These are phyloP conservation scores for Spodoptera litura DNA, from an alignment of 1,140 invertebrate genomes.

Conservation along the genomic window DNA sequence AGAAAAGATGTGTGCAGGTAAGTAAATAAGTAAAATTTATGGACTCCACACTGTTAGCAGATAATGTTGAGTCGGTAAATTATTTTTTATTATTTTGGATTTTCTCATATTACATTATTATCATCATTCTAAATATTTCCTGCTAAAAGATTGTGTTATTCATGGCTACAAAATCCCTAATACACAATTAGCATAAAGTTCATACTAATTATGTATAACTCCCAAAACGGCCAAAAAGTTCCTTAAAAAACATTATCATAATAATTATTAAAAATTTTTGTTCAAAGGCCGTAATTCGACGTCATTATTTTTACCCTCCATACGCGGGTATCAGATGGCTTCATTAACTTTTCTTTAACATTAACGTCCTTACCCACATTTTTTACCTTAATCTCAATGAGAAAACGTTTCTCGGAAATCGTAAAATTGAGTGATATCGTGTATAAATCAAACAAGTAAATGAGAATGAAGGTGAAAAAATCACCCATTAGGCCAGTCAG, in stretches of 20 bases:
- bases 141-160: no score
- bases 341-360: conserved; percentile 35
- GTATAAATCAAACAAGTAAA: conserved; percentile 57
- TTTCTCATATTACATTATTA: no score
- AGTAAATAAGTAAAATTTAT: no score
- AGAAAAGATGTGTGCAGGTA: no score
- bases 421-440: conserved; percentile 56
- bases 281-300: conserved; percentile 6
- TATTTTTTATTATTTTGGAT: no score
- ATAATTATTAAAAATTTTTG: neutral
- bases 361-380: conserved; percentile 11
- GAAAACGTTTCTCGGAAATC: conserved; percentile 42
- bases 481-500: conserved; percentile 55
- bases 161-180: no score
- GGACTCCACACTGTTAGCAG: no score
- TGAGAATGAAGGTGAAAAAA: conserved; percentile 56
- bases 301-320: conserved; percentile 30
- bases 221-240: neutral
- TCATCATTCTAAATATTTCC: no score
- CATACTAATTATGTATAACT: neutral
- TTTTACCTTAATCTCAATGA: conserved; percentile 26
- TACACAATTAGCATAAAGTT: neutral
- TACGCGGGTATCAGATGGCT: conserved; percentile 16
- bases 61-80: no score
- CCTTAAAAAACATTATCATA: conserved; percentile 1